Evolutionary conservation across 2,797 vertebrate species (phyloP).

Genomic region (Epinephelus coioides): DNA sequence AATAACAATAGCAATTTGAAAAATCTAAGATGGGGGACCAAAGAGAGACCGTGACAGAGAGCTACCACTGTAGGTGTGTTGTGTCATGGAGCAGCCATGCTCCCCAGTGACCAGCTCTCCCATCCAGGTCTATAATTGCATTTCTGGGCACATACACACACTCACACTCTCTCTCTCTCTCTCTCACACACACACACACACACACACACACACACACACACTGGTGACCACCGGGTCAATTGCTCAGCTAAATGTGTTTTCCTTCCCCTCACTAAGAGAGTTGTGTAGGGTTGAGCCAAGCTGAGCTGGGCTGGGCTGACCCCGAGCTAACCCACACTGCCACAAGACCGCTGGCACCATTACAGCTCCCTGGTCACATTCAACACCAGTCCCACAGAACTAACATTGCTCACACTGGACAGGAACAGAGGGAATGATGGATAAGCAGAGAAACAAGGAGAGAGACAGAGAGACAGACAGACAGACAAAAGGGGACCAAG

Average conservation of each 20-base stretch:
- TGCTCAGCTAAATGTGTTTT: conserved; percentile 86
- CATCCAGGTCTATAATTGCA: conserved; percentile 93
- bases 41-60: conserved; percentile 33
- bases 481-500: conserved; percentile 15
- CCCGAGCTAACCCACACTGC: conserved; percentile 35
- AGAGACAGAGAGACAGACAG: conserved; percentile 34
- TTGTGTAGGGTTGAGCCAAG: conserved; percentile 48
- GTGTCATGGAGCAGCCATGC: conserved; percentile 64
- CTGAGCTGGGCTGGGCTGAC: conserved; percentile 65
- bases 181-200: too few species aligned
- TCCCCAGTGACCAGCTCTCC: conserved; percentile 87
- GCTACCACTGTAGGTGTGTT: conserved; percentile 43
- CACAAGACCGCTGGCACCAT: conserved; percentile 63
- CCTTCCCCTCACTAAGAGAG: conserved; percentile 74
- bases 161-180: too few species aligned
- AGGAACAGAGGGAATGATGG: conserved; percentile 56
- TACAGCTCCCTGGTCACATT: conserved; percentile 57
- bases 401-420: conserved; percentile 41
- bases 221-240: conserved; percentile 78
- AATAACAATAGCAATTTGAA: neutral
- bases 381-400: conserved; percentile 27
- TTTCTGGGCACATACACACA: conserved; percentile 77
- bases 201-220: conserved; percentile 17
- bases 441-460: conserved; percentile 45
- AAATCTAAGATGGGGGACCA: conserved; percentile 5